These are phyloP conservation scores for Botia kubotai DNA, from an alignment of 2,797 vertebrate species.

Conservation along the genomic window DNA sequence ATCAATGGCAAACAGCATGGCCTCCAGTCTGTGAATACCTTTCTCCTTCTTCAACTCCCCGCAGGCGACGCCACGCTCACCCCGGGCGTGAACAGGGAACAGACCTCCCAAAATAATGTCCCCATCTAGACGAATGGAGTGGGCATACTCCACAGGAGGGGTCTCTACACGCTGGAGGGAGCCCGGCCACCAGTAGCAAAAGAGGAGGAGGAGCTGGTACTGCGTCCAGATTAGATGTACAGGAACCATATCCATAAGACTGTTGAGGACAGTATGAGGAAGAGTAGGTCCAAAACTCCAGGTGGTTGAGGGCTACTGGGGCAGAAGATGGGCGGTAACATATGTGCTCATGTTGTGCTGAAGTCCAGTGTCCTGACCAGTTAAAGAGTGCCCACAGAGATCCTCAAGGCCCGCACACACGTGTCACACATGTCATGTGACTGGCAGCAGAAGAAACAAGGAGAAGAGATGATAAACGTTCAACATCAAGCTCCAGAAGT, in stretches of 20 bases:
- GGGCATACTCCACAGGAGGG: conserved; percentile 90
- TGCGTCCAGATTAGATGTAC: conserved; percentile 68
- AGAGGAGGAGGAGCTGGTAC: conserved; percentile 77
- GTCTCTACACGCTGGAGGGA: conserved; percentile 82
- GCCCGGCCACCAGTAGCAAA: conserved; percentile 83
- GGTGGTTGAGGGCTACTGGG: conserved; percentile 70
- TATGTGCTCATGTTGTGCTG: conserved; percentile 75
- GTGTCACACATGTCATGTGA: conserved; percentile 67
- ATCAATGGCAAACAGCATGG: conserved; percentile 98
- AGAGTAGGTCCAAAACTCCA: conserved; percentile 67
- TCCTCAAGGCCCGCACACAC: conserved; percentile 61
- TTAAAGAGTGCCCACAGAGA: conserved; percentile 56
- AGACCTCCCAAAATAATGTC: conserved; percentile 96
- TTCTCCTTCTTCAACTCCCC: conserved; percentile 98
- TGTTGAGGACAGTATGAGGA: conserved; percentile 65
- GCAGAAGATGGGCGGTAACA: conserved; percentile 74
- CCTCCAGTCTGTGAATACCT: conserved; percentile 95
- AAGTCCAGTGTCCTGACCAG: conserved; percentile 67
- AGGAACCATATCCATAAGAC: conserved; percentile 79
- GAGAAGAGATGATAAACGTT: conserved; percentile 5
- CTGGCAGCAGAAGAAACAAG: neutral
- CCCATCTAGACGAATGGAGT: conserved; percentile 95
- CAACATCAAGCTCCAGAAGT: conserved; percentile 61
- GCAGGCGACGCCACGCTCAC: conserved; percentile 92
- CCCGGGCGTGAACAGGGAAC: conserved; percentile 93